phyloP scores from a whole-genome alignment of 2,113 vertebrate genomes.

The Meleagris gallopavo region DNA sequence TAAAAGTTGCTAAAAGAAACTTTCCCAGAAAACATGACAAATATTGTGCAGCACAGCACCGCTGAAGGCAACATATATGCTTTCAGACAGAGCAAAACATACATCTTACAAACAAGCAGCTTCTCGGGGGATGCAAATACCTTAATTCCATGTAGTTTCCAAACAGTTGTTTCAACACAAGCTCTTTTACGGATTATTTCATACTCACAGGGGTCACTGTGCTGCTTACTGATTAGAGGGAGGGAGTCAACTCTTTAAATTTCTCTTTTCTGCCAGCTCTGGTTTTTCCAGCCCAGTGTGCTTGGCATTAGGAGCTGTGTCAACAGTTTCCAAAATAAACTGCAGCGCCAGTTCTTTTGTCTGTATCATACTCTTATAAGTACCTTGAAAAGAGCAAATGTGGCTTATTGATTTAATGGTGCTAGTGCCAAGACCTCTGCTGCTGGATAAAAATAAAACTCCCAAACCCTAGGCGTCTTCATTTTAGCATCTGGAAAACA shows the following conservation, averaged over 20 bases:
- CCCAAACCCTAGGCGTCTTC: not conserved
- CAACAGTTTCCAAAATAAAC: not conserved
- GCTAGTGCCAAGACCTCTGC: not conserved
- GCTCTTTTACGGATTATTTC: not conserved
- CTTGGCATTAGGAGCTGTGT: not conserved
- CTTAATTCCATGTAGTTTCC: constrained; percentile 12
- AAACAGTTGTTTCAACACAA: not conserved
- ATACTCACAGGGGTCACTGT: not conserved
- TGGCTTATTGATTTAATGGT: not conserved
- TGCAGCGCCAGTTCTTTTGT: not conserved
- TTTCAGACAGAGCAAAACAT: not conserved
- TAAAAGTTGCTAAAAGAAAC: not conserved
- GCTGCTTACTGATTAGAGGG: not conserved
- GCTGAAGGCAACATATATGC: not conserved
- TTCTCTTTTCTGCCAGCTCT: not conserved
- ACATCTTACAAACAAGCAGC: not conserved
- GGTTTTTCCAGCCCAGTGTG: not conserved
- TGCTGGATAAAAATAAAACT: constrained; percentile 4
- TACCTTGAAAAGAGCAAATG: not conserved
- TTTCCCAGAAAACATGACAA: not conserved
- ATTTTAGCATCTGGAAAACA: constrained; percentile 59
- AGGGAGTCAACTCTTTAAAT: not conserved
- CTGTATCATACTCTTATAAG: not conserved
- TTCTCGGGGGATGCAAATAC: constrained; percentile 1
- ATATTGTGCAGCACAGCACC: not conserved